These are phyloP conservation scores for Galerucella calmariensis DNA, from an alignment of 2,888 invertebrate genomes.

Conservation along the genomic window DNA sequence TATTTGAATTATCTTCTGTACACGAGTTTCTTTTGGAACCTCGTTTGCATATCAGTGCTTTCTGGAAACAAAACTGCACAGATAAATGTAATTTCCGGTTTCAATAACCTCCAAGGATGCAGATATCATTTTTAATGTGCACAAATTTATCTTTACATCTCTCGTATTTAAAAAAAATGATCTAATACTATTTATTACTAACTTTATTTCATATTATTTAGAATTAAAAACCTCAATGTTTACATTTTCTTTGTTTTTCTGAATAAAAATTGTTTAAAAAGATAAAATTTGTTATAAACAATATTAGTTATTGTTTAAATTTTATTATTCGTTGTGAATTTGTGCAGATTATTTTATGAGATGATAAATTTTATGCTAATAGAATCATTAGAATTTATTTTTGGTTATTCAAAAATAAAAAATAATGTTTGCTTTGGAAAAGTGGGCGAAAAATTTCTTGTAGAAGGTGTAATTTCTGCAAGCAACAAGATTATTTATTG, in stretches of 20 bases:
- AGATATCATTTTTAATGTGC: conserved; percentile 41
- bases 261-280: too few species aligned
- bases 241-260: too few species aligned
- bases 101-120: conserved; percentile 61
- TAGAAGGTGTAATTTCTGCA: neutral
- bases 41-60: conserved; percentile 50
- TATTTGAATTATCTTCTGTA: conserved; percentile 39
- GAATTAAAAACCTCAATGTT: neutral
- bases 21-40: conserved; percentile 51
- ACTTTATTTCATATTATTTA: neutral
- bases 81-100: conserved; percentile 60
- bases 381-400: neutral
- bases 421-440: neutral
- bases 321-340: too few species aligned
- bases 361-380: too few species aligned
- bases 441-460: neutral
- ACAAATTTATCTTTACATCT: conserved; percentile 15
- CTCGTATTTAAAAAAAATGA: neutral
- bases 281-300: too few species aligned
- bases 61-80: conserved; percentile 62
- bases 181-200: neutral
- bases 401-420: neutral
- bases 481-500: neutral
- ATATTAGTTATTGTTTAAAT: too few species aligned
- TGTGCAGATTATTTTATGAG: too few species aligned